Conservation (phyloP, 1,140 invertebrate species). For the Gonioctena quinquepunctata region DNA sequence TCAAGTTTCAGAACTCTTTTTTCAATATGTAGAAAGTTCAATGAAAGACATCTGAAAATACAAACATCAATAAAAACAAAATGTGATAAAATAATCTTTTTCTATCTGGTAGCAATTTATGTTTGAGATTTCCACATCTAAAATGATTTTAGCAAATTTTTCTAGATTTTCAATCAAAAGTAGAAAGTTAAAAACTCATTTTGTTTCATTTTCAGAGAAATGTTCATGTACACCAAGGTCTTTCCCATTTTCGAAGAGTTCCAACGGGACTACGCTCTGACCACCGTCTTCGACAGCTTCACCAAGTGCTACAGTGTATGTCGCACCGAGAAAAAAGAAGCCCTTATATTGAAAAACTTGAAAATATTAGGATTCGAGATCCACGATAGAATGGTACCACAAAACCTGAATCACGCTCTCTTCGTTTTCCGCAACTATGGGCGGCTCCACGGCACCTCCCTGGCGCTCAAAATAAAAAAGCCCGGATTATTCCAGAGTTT, state of each 20-base stretch:
- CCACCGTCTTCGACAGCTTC: constrained; percentile 34
- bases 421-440: constrained; percentile 59
- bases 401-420: constrained; percentile 56
- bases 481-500: constrained; percentile 46
- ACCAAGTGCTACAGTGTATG: constrained; percentile 52
- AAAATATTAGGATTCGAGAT: constrained; percentile 54
- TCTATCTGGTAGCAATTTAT: too few species aligned
- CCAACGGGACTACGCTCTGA: constrained; percentile 18
- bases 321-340: constrained; percentile 55
- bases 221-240: constrained; percentile 37
- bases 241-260: constrained; percentile 33
- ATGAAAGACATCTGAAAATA: too few species aligned
- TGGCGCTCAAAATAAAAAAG: constrained; percentile 57
- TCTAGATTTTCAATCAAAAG: too few species aligned
- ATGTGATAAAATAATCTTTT: too few species aligned
- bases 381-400: constrained; percentile 55
- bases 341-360: constrained; percentile 63
- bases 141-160: too few species aligned
- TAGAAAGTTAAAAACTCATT: too few species aligned
- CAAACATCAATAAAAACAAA: too few species aligned
- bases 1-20: too few species aligned
- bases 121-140: too few species aligned
- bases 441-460: constrained; percentile 60
- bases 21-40: too few species aligned
- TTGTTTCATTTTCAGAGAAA: constrained; percentile 34